Conservation (phyloP, 35 echinoderm and acorn worm genomes). For the Acanthaster planci region DNA sequence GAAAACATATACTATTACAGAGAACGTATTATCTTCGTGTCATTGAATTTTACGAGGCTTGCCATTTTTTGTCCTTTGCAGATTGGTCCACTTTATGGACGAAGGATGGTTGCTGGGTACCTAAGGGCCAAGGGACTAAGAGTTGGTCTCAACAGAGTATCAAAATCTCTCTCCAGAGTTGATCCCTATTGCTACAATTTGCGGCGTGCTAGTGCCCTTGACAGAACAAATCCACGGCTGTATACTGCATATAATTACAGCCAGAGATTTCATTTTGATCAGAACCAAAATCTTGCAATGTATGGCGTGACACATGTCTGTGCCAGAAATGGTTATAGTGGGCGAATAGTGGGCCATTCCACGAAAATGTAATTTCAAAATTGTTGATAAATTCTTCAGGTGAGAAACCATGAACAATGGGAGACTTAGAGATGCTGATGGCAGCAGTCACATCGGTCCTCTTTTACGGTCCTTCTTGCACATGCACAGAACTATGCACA, state of each 20-base stretch:
- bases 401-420: not conserved
- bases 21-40: not conserved
- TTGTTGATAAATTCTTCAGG: not conserved
- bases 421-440: too few species aligned
- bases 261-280: not conserved
- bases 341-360: not conserved
- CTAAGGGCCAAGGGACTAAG: not conserved
- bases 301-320: not conserved
- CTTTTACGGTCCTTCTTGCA: too few species aligned
- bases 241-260: not conserved
- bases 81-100: constrained; percentile 9
- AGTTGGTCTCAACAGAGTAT: not conserved
- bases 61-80: not conserved
- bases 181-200: not conserved
- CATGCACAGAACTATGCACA: too few species aligned
- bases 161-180: not conserved
- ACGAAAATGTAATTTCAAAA: not conserved
- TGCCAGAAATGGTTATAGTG: not conserved
- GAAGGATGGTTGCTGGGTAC: not conserved
- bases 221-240: not conserved
- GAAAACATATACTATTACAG: not conserved
- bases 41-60: not conserved
- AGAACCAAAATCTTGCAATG: not conserved
- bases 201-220: not conserved
- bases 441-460: too few species aligned